Base-by-base conservation (phyloP, 2,113 vertebrate species). In the Dipodomys merriami region DNA sequence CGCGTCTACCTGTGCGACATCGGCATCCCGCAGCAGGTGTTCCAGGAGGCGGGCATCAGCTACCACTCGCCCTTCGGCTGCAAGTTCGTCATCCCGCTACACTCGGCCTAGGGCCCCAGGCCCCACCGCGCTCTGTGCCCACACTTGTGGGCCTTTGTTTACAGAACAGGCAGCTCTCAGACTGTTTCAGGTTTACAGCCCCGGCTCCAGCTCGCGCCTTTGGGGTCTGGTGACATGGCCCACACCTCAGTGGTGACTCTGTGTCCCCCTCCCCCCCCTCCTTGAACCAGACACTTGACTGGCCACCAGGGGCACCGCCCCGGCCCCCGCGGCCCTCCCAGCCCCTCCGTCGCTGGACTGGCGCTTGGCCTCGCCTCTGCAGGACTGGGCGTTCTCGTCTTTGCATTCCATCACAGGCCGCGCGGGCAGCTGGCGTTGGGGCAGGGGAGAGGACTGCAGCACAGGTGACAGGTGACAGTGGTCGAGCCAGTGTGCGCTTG, bases 21-120 rank as follows among this genome's bases (percentile, higher is more conserved):
- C 33, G 99, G 99, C 94, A 97, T 99, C 69, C 99, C 99, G 35
- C 98, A 98, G 91, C 99, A 99, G 91, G 99, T 99, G 60, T 99
- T 99, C 94, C 98, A 99, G 92, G 99, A 99, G 95, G 99, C 99
- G 95, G 99, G 99, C 92, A 99, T 99, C 97, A 99, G 98, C 96
- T 99, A 99, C 98, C 99, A 98, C 97, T 99, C 99, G 0, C 99
- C 99, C 18, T 99, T 99, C 0, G 99, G 99, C 87, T 99, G 99
- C 98, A 99, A 99, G 96, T 99, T 99, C 1, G 99, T 99, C 96
- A 99, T 99, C 94, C 99, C 99, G 0, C 96, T 99, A 94, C 99
- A 99, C 87, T 99, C 99, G 25, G 98, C 98, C 29, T 99, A 99
- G 97, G 97, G 53, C 53, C 53, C 15, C 49, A 1, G 49, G 53